phyloP scores from a whole-genome alignment of 2,797 vertebrate genomes.

The Apodemus agrarius region DNA sequence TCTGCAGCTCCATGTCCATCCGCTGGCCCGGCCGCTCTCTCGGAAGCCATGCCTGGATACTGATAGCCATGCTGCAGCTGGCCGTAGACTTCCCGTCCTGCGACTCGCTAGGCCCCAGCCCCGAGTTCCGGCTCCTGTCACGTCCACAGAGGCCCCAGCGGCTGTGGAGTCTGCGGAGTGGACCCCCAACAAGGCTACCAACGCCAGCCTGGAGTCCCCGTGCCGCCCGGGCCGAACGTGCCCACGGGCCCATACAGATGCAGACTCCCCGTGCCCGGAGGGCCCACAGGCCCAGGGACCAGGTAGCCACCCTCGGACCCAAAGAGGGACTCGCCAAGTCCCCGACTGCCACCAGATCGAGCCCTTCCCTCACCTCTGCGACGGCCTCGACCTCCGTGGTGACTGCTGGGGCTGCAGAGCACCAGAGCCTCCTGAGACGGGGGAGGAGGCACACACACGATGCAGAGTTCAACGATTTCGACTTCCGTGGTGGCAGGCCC shows the following conservation, averaged over 20 bases:
- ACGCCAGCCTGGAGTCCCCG: slow-evolving; percentile 78
- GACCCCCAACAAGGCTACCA: slow-evolving; percentile 75
- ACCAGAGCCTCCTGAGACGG: slow-evolving; percentile 73
- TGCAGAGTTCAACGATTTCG: slow-evolving; percentile 48
- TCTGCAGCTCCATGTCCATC: slow-evolving; percentile 74
- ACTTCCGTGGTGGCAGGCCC: slow-evolving; percentile 76
- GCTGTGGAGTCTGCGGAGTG: slow-evolving; percentile 82
- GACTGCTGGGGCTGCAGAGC: slow-evolving; percentile 24
- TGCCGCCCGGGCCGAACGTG: slow-evolving; percentile 68
- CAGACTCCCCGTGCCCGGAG: slow-evolving; percentile 78
- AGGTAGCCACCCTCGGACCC: slow-evolving; percentile 65
- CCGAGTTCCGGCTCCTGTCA: slow-evolving; percentile 77
- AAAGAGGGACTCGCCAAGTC: slow-evolving; percentile 69
- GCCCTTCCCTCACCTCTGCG: slow-evolving; percentile 41
- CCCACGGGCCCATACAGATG: slow-evolving; percentile 51
- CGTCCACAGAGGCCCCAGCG: slow-evolving; percentile 83
- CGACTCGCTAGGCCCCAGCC: slow-evolving; percentile 80
- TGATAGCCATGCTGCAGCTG: slow-evolving; percentile 90
- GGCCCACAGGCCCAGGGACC: slow-evolving; percentile 77
- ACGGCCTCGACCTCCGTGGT: not conserved
- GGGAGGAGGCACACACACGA: slow-evolving; percentile 82
- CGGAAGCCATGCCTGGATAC: slow-evolving; percentile 90
- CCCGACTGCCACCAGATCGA: slow-evolving; percentile 46
- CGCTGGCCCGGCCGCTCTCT: slow-evolving; percentile 87
- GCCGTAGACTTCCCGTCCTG: slow-evolving; percentile 87